Conservation (phyloP, 2,113 vertebrate species). For the Rafetus swinhoei region DNA sequence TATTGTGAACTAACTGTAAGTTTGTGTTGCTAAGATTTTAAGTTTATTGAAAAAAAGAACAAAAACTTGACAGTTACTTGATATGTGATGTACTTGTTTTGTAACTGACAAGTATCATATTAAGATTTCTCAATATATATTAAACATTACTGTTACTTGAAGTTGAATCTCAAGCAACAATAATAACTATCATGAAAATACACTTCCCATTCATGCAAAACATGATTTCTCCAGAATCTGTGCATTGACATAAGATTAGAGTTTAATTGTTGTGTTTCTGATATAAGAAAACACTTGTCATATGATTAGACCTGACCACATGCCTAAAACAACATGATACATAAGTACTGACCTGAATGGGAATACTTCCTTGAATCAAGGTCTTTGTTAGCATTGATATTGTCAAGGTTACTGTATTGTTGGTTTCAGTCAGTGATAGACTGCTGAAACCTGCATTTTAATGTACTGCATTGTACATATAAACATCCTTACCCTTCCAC, state of each 20-base stretch:
- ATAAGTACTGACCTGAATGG: background rate
- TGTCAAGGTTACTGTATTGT: background rate
- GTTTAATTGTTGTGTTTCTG: background rate
- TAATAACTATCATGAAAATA: background rate
- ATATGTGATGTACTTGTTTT: too few species aligned
- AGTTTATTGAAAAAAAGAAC: background rate
- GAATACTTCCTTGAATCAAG: background rate
- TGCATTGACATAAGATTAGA: fast-evolving
- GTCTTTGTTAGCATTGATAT: background rate
- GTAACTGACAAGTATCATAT: background rate
- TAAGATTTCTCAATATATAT: fast-evolving
- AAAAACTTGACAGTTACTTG: background rate
- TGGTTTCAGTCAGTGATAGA: background rate
- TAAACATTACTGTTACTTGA: background rate
- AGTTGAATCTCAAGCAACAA: background rate
- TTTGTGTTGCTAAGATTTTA: constrained; percentile 22
- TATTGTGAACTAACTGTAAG: background rate
- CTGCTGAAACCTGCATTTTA: background rate
- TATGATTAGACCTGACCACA: background rate
- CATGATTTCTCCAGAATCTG: background rate
- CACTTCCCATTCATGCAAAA: fast-evolving
- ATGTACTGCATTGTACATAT: background rate
- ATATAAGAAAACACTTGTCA: background rate
- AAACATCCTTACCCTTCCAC: background rate
- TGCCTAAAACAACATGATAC: background rate